Evolutionary conservation across 2,797 vertebrate genomes (phyloP).

Genomic region (Muscicapa comitata): DNA sequence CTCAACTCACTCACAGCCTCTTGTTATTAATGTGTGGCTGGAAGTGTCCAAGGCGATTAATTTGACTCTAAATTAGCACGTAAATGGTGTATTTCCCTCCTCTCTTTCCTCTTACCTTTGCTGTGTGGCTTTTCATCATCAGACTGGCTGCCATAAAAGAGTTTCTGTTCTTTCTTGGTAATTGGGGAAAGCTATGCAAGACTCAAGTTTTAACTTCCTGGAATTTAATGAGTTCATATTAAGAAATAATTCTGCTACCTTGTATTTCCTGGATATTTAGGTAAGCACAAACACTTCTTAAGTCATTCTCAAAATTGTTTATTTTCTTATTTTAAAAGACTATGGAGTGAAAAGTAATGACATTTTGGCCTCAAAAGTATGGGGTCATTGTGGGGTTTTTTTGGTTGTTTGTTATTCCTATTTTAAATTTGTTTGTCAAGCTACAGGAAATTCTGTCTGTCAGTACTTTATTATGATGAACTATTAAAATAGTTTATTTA

Average conservation of each 20-base stretch:
- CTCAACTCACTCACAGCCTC: conserved; percentile 48
- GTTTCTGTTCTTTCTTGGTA: conserved; percentile 68
- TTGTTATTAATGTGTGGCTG: conserved; percentile 44
- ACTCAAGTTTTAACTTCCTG: conserved; percentile 45
- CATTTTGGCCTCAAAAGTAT: background rate
- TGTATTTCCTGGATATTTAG: conserved; percentile 67
- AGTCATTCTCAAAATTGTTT: conserved; percentile 13
- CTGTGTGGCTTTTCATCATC: conserved; percentile 36
- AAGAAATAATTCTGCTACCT: conserved; percentile 26
- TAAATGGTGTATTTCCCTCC: conserved; percentile 27
- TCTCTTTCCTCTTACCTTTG: background rate
- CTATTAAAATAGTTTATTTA: background rate
- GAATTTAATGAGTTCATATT: conserved; percentile 56
- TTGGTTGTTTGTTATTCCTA: background rate
- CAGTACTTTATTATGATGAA: background rate
- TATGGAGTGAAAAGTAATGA: background rate
- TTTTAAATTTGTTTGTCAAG: background rate
- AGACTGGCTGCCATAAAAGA: conserved; percentile 72
- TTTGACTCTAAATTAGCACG: conserved; percentile 45
- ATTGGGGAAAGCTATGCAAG: conserved; percentile 49
- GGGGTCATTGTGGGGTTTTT: background rate
- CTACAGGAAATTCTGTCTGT: background rate
- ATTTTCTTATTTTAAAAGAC: conserved; percentile 5
- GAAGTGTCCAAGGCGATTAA: conserved; percentile 72
- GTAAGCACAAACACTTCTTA: conserved; percentile 67